phyloP scores from a whole-genome alignment of 1,140 invertebrate species.

The fruit fly (Drosophila melanogaster) region Release_6_plus_ISO1_MT NT_033777.3:9472501-9473000 shows the following conservation, averaged over 20 bases:
- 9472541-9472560: conserved; percentile 91
- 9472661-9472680: conserved; percentile 4
- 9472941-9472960: conserved; percentile 66
- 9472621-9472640: conserved; percentile 29
- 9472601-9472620: conserved; percentile 74
- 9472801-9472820: conserved; percentile 81
- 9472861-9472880: conserved; percentile 76
- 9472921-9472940: conserved; percentile 83
- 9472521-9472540: conserved; percentile 92
- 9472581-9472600: conserved; percentile 85
- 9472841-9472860: conserved; percentile 77
- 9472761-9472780: conserved; percentile 71
- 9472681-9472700: conserved; percentile 11
- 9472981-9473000: conserved; percentile 38
- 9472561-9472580: conserved; percentile 88
- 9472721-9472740: conserved; percentile 61
- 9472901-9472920: conserved; percentile 85
- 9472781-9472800: conserved; percentile 77
- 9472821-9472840: conserved; percentile 75
- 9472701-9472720: conserved; percentile 48
- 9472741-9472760: conserved; percentile 67
- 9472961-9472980: conserved; percentile 29
- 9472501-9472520: conserved; percentile 86
- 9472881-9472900: conserved; percentile 84
- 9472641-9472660: conserved; percentile 3